Percentiles rank a stretch among this genome's conserved stretches.
Conservation (phyloP, 2,888 invertebrate species). For the Sarcophaga carnaria region DNA sequence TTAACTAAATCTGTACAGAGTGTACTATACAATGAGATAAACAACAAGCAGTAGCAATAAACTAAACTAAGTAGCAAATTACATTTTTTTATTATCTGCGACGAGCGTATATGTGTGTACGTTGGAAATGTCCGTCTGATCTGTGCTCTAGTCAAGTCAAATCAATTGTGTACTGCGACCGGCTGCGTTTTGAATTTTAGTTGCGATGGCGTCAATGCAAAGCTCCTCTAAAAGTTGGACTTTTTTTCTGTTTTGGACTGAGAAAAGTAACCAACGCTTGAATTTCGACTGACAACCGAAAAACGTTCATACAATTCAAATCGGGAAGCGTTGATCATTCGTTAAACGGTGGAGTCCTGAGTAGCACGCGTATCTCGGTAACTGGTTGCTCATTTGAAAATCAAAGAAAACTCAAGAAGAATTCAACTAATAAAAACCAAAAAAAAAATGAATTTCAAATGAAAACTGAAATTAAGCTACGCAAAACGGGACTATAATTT, state of each 20-base stretch:
- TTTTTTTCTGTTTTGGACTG: slow-evolving; percentile 33
- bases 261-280: slow-evolving; percentile 49
- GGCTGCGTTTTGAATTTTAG: slow-evolving; percentile 48
- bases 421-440: neutral
- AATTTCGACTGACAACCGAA: slow-evolving; percentile 49
- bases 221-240: slow-evolving; percentile 58
- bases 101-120: slow-evolving; percentile 6
- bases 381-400: slow-evolving; percentile 31
- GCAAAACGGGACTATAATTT: slow-evolving; percentile 42
- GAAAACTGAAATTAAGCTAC: slow-evolving; percentile 53
- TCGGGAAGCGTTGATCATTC: slow-evolving; percentile 72
- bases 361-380: slow-evolving; percentile 71
- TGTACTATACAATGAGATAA: slow-evolving; percentile 67
- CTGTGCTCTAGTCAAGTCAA: neutral
- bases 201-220: slow-evolving; percentile 17
- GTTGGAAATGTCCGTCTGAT: slow-evolving; percentile 7
- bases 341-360: slow-evolving; percentile 71
- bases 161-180: slow-evolving; percentile 12
- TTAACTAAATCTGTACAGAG: slow-evolving; percentile 31
- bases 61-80: slow-evolving; percentile 56
- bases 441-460: slow-evolving; percentile 2
- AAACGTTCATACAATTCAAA: slow-evolving; percentile 57
- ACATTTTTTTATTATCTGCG: slow-evolving; percentile 56
- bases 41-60: slow-evolving; percentile 36
- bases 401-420: slow-evolving; percentile 30